phyloP scores from a whole-genome alignment of 2,797 vertebrate species.

The Siniperca scherzeri region DNA sequence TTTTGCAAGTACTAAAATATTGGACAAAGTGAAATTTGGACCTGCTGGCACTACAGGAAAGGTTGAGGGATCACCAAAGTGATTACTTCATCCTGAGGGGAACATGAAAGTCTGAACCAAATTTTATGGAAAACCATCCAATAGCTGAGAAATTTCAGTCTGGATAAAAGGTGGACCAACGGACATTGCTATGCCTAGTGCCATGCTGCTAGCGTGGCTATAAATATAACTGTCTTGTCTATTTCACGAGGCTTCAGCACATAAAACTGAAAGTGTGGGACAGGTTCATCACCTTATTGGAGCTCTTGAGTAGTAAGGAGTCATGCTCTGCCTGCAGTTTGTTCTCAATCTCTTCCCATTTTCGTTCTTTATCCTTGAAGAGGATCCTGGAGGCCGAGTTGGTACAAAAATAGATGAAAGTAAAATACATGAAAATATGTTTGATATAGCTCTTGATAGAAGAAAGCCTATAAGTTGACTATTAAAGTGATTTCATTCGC shows the following conservation, averaged over 20 bases:
- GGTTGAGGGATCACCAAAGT: neutral
- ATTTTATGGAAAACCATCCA: neutral
- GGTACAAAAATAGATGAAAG: constrained; percentile 62
- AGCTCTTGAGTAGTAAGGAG: constrained; percentile 94
- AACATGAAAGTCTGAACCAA: neutral
- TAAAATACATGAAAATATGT: constrained; percentile 39
- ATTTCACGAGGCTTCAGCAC: constrained; percentile 10
- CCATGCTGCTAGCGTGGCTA: neutral
- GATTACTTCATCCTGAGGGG: constrained; percentile 2
- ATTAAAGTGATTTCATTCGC: constrained; percentile 25
- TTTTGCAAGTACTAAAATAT: neutral
- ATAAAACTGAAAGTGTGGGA: constrained; percentile 3
- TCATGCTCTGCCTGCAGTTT: constrained; percentile 94
- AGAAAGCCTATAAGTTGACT: constrained; percentile 6
- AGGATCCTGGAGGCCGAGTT: constrained; percentile 88
- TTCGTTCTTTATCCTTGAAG: constrained; percentile 97
- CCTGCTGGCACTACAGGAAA: neutral
- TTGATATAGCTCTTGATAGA: constrained; percentile 30
- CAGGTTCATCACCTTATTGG: constrained; percentile 90
- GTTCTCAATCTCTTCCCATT: constrained; percentile 97
- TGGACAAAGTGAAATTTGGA: neutral
- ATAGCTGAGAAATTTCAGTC: neutral
- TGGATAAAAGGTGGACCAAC: neutral
- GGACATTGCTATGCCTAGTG: neutral
- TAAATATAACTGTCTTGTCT: neutral